A percentile compares a stretch with the other conserved stretches of the same genome.
phyloP scores from a whole-genome alignment of 2,888 invertebrate genomes.

The Epinotia nisella region DNA sequence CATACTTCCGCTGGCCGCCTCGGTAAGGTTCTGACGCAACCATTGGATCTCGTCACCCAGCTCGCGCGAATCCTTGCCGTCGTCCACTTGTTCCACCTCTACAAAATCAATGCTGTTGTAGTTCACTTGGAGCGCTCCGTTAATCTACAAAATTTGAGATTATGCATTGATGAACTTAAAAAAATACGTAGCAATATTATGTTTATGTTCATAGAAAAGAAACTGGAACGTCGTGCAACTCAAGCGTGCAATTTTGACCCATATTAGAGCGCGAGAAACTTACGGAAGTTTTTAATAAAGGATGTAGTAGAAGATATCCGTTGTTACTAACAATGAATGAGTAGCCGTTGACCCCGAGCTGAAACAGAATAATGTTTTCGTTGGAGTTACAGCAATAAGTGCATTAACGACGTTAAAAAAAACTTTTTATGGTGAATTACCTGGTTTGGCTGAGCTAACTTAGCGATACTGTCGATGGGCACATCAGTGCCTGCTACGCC shows the following conservation, averaged over 20 bases:
- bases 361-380: conserved; percentile 58
- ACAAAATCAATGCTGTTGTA: conserved; percentile 98
- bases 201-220: too few species aligned
- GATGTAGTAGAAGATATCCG: conserved; percentile 97
- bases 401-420: neutral
- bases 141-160: conserved; percentile 68
- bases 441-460: conserved; percentile 95
- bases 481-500: conserved; percentile 99
- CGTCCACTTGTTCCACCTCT: conserved; percentile 95
- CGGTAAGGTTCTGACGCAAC: conserved; percentile 89
- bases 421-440: conserved; percentile 68
- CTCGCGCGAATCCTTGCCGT: conserved; percentile 87
- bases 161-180: neutral
- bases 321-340: conserved; percentile 98
- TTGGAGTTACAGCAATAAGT: neutral
- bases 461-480: conserved; percentile 95
- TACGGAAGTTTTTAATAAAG: conserved; percentile 95
- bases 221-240: too few species aligned
- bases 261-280: conserved; percentile 62
- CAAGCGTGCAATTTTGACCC: neutral
- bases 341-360: conserved; percentile 98
- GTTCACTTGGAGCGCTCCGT: conserved; percentile 91
- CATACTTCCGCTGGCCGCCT: conserved; percentile 87
- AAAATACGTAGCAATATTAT: too few species aligned
- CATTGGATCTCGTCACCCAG: conserved; percentile 83